Evolutionary conservation across 2,888 invertebrate species (phyloP).

Genomic region (Silvanus unidentatus): DNA sequence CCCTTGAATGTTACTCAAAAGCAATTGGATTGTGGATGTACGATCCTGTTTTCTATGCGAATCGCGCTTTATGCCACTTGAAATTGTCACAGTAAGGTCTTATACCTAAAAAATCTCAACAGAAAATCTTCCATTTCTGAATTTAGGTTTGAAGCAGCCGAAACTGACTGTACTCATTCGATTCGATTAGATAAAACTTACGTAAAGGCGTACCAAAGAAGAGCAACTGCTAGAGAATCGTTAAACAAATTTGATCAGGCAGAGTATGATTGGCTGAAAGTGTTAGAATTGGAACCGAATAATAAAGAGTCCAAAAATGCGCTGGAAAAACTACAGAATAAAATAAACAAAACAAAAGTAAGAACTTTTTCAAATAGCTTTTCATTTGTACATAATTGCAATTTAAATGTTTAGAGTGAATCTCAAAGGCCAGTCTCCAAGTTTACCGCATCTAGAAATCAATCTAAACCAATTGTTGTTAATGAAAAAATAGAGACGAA

Average conservation of each 20-base stretch:
- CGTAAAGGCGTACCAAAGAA: constrained; percentile 77
- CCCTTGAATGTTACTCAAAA: constrained; percentile 77
- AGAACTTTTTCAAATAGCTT: constrained; percentile 6
- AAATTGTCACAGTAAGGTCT: constrained; percentile 67
- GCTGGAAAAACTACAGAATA: constrained; percentile 49
- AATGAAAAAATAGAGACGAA: constrained; percentile 10
- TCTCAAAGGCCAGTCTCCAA: constrained; percentile 28
- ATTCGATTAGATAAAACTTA: constrained; percentile 71
- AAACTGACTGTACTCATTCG: constrained; percentile 76
- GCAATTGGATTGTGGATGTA: constrained; percentile 78
- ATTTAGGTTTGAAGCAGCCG: constrained; percentile 61
- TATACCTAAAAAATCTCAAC: no score
- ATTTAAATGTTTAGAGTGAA: not conserved
- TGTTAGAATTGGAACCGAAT: constrained; percentile 71
- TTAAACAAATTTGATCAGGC: constrained; percentile 69
- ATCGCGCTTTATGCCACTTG: constrained; percentile 80
- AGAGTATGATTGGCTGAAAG: constrained; percentile 61
- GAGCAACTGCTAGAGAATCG: constrained; percentile 69
- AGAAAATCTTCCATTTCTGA: not conserved
- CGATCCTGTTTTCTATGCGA: constrained; percentile 78
- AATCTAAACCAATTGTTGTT: constrained; percentile 12
- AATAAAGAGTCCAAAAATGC: constrained; percentile 64
- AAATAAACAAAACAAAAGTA: constrained; percentile 8
- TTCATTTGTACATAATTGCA: no score
- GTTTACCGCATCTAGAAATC: constrained; percentile 35